phyloP scores from a whole-genome alignment of 2,888 invertebrate genomes.

The Disparrhopalites patrizii region DNA sequence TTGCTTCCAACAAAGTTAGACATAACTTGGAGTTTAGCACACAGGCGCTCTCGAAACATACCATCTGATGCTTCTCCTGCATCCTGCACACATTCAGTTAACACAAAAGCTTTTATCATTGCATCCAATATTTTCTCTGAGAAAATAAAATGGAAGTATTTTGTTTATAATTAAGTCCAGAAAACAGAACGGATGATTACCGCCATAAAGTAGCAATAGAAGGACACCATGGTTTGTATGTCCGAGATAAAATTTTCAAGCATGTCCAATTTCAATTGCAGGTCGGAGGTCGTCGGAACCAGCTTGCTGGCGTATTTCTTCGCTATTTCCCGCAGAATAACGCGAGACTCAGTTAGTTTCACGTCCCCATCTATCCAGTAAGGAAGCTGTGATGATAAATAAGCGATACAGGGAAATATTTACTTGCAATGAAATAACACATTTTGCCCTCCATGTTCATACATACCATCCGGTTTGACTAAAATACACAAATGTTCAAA shows the following conservation, averaged over 20 bases:
- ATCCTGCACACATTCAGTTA: neutral
- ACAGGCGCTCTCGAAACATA: conserved; percentile 3
- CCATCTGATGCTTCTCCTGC: neutral
- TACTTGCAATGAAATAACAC: too few relatives aligned
- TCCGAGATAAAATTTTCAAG: conserved; percentile 53
- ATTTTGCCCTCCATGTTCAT: too few relatives aligned
- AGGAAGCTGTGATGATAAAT: conserved; percentile 49
- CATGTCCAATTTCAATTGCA: conserved; percentile 51
- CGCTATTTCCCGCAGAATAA: conserved; percentile 53
- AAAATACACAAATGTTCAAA: too few relatives aligned
- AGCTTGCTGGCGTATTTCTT: conserved; percentile 51
- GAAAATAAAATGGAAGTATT: too few relatives aligned
- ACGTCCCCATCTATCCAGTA: conserved; percentile 53
- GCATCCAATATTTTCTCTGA: too few relatives aligned
- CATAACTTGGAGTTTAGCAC: conserved; percentile 51
- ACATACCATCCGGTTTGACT: too few relatives aligned
- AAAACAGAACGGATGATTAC: conserved; percentile 13
- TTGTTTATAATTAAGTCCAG: too few relatives aligned
- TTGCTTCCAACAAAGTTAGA: conserved; percentile 47
- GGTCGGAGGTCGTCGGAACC: conserved; percentile 51
- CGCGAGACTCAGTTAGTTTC: conserved; percentile 53
- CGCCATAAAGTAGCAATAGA: conserved; percentile 50
- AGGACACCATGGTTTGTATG: conserved; percentile 51
- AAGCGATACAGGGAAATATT: too few relatives aligned
- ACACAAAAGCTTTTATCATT: neutral